Base-by-base conservation (phyloP, 1,140 invertebrate genomes). In the Contarinia nasturtii region DNA sequence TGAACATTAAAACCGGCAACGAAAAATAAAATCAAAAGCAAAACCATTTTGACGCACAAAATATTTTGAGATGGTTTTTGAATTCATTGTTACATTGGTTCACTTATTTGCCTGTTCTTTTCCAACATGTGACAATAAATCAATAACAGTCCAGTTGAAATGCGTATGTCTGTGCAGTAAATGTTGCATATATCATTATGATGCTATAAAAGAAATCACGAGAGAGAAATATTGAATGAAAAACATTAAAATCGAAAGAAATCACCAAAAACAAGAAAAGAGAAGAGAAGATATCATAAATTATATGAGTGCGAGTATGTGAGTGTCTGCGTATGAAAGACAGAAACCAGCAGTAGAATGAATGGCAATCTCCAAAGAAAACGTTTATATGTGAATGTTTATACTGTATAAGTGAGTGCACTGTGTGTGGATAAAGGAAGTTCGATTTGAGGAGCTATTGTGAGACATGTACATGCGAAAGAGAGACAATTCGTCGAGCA, bases 261-360 rank as follows among this genome's bases (percentile, higher is more conserved):
- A 27, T 27, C 10, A 27, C 27, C n/a, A n/a, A n/a, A 27, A 27
- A 10, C 18, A 14, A 15, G 38, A 40, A 40, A n/a, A n/a, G 38
- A 15, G 12, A 40, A n/a, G n/a, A 40, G 12, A 40, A n/a, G n/a
- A 40, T 40, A 19, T n/a, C 38, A 40, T n/a, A 55, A 47, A 33
- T 33, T 15, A 45, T 22, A 48, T 53, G 46, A 48, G 51, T 46
- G 51, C 52, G 51, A 53, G 52, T 50, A 51, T 44, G 38, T 40
- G 57, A 58, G 57, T 52, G 55, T 55, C 57, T 58, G 57, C 59
- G 57, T 59, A 58, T 58, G 58, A 59, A 59, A 58, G 59, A 58
- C 59, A 59, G 57, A 58, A 58, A 59, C 46, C 44, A 46, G 48
- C n/a, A n/a, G n/a, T n/a, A n/a, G n/a, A n/a, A 48, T 36, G 46